Evolutionary conservation across 2,113 vertebrate species (phyloP), one percentile per base, ranked within the genome.

Genomic region (Macroglossus sobrinus): DNA sequence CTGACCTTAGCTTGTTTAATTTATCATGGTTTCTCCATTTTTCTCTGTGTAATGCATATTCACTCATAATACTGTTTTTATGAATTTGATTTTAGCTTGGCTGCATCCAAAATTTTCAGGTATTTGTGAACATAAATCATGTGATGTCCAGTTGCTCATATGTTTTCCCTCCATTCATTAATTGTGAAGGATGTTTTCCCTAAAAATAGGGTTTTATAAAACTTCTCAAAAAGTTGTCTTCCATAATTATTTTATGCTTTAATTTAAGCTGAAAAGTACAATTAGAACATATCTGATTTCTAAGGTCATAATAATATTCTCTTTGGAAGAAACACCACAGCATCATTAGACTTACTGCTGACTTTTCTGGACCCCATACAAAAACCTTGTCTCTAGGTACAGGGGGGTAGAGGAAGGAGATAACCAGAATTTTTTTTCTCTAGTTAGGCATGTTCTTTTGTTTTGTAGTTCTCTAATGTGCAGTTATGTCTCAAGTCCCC

Each of bases 71-170:
- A 82, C 2, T 66, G 4, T 28, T 91, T 57, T 93, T 0, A 0
- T 96, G 76, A 91, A 55, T 97, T 97, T 89, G 10, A 40, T 68
- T 96, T 92, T 87, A 55, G 43, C 22, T 69, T 26, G 13, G 40
- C 35, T 47, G 80, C 66, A 91, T 18, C 8, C 61, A 75, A 72
- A 43, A 15, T 64, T 86, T 90, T 66, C 66, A 43, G 33, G 50
- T 84, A 71, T 89, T 76, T 97, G 15, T 95, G 59, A 87, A 78
- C 38, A 50, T 19, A 74, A 28, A 18, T 16, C 35, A 64, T 19
- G 57, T 33, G 50, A 63, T 84, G 12, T 15, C 79, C 30, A 89
- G 63, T 92, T 92, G 76, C 24, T n/a, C 40, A 55, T 69, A 66
- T 47, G 64, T 33, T 89, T 96, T 84, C 16, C 28, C 18, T 74